Evolutionary conservation across 2,113 vertebrate species (phyloP).

Genomic region (Hystrix brachyura): DNA sequence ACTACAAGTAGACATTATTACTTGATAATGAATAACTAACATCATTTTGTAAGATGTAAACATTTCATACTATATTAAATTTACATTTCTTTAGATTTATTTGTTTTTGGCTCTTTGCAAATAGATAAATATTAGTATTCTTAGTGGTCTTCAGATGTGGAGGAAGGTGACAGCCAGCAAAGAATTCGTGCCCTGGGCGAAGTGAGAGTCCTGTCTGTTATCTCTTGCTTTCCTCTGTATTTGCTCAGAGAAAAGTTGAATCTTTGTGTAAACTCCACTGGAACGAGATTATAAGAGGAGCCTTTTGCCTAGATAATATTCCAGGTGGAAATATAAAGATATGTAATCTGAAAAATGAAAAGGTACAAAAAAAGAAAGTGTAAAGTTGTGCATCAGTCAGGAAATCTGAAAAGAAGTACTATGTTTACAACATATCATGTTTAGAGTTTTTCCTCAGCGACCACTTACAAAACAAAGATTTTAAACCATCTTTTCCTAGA

Average conservation of each 20-base stretch:
- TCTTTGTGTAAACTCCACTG: neutral
- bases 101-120: slow-evolving; percentile 2
- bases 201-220: neutral
- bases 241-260: neutral
- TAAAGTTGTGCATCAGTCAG: neutral
- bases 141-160: neutral
- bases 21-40: neutral
- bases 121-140: neutral
- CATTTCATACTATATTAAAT: neutral
- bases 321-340: neutral
- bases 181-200: neutral
- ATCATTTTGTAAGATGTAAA: neutral
- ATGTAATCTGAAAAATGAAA: slow-evolving; percentile 34
- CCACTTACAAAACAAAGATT: slow-evolving; percentile 44
- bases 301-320: neutral
- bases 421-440: neutral
- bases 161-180: neutral
- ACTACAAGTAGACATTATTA: neutral
- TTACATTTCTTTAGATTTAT: neutral
- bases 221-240: neutral
- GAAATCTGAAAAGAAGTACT: slow-evolving; percentile 32
- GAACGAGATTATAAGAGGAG: neutral
- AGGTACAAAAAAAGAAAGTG: neutral
- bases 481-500: neutral
- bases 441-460: slow-evolving; percentile 39